Evolutionary conservation across 2,113 vertebrate species (phyloP).

Genomic region (Pyxicephalus adspersus): DNA sequence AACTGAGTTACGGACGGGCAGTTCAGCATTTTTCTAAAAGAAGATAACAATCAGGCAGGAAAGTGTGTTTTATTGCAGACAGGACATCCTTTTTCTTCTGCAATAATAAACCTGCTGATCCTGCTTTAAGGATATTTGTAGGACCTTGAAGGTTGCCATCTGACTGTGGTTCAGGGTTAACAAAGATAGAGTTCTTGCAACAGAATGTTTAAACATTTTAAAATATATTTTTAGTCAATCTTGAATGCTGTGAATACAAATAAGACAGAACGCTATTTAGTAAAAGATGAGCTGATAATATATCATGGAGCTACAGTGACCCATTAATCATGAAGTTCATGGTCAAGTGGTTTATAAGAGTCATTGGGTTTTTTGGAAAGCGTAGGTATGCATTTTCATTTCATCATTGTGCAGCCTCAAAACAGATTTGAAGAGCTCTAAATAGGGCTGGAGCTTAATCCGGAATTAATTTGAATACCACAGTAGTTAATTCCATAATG

Average conservation of each 20-base stretch:
- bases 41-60: no score
- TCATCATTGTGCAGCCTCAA: neutral
- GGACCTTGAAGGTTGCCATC: neutral
- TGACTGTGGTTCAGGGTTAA: neutral
- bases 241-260: constrained; percentile 3
- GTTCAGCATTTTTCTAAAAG: no score
- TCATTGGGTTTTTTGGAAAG: neutral
- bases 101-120: no score
- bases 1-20: no score
- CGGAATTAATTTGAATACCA: neutral
- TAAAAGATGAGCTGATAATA: constrained; percentile 16
- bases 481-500: neutral
- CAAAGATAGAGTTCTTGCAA: neutral
- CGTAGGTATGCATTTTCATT: neutral
- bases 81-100: no score
- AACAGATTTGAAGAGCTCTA: neutral
- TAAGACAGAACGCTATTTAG: neutral
- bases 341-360: constrained; percentile 9
- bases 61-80: no score
- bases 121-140: neutral
- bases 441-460: neutral
- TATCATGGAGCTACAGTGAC: constrained; percentile 21
- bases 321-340: constrained; percentile 29
- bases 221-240: constrained; percentile 8
- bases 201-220: neutral